These are phyloP conservation scores for Agonum fuliginosum DNA, from an alignment of 2,888 invertebrate genomes.

Conservation along the genomic window DNA sequence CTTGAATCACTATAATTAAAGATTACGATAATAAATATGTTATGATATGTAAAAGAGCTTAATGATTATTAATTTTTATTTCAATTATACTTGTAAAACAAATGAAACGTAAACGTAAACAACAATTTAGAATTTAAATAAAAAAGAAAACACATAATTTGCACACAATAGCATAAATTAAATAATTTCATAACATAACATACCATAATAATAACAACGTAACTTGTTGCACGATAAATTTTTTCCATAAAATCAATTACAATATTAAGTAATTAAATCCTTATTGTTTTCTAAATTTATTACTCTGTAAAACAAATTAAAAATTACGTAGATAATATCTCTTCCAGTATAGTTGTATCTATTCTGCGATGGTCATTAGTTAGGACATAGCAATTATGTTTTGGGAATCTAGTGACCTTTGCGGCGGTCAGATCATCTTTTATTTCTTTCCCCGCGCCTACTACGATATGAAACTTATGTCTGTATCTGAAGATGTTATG, in stretches of 20 bases:
- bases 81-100: neutral
- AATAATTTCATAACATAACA: slow-evolving; percentile 22
- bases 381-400: slow-evolving; percentile 19
- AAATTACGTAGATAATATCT: neutral
- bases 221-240: neutral
- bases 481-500: neutral
- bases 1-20: too few species aligned
- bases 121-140: neutral
- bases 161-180: slow-evolving; percentile 34
- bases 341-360: neutral
- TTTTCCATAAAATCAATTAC: slow-evolving; percentile 37
- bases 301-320: slow-evolving; percentile 6
- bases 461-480: neutral
- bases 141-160: slow-evolving; percentile 20
- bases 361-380: neutral
- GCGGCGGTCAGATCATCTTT: slow-evolving; percentile 8
- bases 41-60: too few species aligned
- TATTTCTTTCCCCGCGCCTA: too few species aligned
- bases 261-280: slow-evolving; percentile 25
- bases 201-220: slow-evolving; percentile 16
- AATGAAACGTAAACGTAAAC: slow-evolving; percentile 18
- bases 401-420: slow-evolving; percentile 34
- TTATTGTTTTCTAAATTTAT: slow-evolving; percentile 22
- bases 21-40: too few species aligned
- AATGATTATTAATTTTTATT: too few species aligned